These are phyloP conservation scores for Onychostruthus taczanowskii DNA, from an alignment of 2,113 vertebrate species.

Conservation along the genomic window DNA sequence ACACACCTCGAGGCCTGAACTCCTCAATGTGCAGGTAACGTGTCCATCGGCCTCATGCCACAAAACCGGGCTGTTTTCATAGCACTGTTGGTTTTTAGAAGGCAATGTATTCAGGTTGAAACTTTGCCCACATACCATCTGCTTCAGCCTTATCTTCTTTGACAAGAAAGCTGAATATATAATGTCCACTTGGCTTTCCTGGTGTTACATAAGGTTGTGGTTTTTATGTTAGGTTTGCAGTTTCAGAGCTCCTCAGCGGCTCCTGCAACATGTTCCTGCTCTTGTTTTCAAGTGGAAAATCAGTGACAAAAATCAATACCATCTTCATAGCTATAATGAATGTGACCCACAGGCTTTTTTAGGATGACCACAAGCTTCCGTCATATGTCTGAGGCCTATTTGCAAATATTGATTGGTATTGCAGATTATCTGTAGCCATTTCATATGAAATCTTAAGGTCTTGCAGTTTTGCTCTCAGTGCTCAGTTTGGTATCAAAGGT, in stretches of 20 bases:
- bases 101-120: slow-evolving; percentile 49
- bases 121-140: slow-evolving; percentile 42
- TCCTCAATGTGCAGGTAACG: neutral
- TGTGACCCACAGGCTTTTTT: slow-evolving; percentile 28
- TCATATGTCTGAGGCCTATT: slow-evolving; percentile 14
- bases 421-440: slow-evolving; percentile 32
- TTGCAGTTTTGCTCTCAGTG: neutral
- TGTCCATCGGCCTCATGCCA: neutral
- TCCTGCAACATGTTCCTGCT: neutral
- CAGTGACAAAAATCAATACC: slow-evolving; percentile 30
- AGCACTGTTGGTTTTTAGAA: neutral
- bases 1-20: neutral
- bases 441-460: slow-evolving; percentile 7
- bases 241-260: neutral
- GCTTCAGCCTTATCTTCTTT: slow-evolving; percentile 16
- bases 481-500: neutral
- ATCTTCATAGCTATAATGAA: slow-evolving; percentile 36
- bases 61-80: neutral
- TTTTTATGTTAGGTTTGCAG: neutral
- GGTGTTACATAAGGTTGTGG: neutral
- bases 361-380: slow-evolving; percentile 23
- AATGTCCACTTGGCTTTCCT: slow-evolving; percentile 42
- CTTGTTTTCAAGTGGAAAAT: slow-evolving; percentile 7
- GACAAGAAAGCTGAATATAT: slow-evolving; percentile 28
- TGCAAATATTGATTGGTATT: slow-evolving; percentile 41